Evolutionary conservation across 2,797 vertebrate genomes (phyloP).

Genomic region (Microctenopoma stevenorrisi): DNA sequence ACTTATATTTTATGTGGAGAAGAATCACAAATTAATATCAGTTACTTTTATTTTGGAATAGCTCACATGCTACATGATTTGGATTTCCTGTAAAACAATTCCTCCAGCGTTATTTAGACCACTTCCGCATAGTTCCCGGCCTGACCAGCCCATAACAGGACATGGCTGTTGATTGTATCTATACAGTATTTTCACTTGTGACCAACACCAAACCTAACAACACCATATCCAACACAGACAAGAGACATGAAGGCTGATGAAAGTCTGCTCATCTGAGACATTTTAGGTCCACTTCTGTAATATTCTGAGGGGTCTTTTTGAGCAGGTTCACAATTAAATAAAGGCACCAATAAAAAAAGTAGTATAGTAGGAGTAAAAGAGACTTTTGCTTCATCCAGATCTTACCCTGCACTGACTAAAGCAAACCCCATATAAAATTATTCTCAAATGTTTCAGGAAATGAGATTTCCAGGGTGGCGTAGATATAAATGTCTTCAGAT

Average conservation of each 20-base stretch:
- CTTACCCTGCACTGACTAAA: neutral
- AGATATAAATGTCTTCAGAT: neutral
- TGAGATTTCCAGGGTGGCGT: slow-evolving; percentile 4
- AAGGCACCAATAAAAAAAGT: slow-evolving; percentile 74
- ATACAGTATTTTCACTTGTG: slow-evolving; percentile 3
- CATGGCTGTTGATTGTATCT: slow-evolving; percentile 10
- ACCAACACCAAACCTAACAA: slow-evolving; percentile 17
- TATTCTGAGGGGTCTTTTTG: neutral
- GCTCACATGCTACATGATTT: slow-evolving; percentile 68
- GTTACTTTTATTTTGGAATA: slow-evolving; percentile 53
- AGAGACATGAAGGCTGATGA: slow-evolving; percentile 17
- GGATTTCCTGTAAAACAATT: slow-evolving; percentile 44
- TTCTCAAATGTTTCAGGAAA: neutral
- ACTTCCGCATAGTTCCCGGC: slow-evolving; percentile 1
- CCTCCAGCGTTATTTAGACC: slow-evolving; percentile 10
- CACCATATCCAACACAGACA: slow-evolving; percentile 5
- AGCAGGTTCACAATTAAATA: slow-evolving; percentile 46
- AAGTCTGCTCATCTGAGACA: slow-evolving; percentile 19
- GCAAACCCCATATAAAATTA: slow-evolving; percentile 4
- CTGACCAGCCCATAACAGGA: neutral
- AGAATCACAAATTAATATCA: slow-evolving; percentile 8
- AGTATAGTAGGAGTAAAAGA: slow-evolving; percentile 18
- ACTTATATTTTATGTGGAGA: neutral
- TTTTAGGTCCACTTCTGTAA: slow-evolving; percentile 25
- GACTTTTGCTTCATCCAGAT: slow-evolving; percentile 23